Conservation (phyloP, 2,888 invertebrate genomes). For the Tipula vernalis region DNA sequence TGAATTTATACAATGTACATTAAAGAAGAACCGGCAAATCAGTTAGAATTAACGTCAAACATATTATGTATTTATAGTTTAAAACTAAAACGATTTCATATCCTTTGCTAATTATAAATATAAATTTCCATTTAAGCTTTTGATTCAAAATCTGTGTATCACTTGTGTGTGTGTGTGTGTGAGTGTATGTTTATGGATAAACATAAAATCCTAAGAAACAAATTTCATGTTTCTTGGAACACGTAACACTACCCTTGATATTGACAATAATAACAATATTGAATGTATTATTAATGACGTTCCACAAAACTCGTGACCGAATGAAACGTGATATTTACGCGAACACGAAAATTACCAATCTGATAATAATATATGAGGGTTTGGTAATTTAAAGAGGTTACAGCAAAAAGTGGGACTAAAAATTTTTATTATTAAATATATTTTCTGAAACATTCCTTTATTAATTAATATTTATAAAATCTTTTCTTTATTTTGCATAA, state of each 20-base stretch:
- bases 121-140: neutral
- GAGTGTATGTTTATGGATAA: neutral
- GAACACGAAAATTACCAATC: neutral
- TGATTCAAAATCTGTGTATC: neutral
- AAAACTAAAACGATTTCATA: too few species aligned
- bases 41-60: too few species aligned
- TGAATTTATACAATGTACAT: too few species aligned
- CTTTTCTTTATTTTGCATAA: too few species aligned
- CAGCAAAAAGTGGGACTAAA: neutral
- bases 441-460: too few species aligned
- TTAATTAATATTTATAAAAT: too few species aligned
- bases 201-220: neutral
- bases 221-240: neutral
- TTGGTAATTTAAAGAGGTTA: neutral
- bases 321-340: neutral
- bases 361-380: neutral
- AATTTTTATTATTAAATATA: neutral
- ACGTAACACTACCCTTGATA: neutral
- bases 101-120: neutral
- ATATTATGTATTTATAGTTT: too few species aligned
- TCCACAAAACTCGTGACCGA: neutral
- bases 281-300: slow-evolving; percentile 4
- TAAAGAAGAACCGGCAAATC: too few species aligned
- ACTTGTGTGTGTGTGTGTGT: neutral
- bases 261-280: neutral